These are phyloP conservation scores for Microctonus hyperodae DNA, from an alignment of 2,888 invertebrate species.

Conservation along the genomic window DNA sequence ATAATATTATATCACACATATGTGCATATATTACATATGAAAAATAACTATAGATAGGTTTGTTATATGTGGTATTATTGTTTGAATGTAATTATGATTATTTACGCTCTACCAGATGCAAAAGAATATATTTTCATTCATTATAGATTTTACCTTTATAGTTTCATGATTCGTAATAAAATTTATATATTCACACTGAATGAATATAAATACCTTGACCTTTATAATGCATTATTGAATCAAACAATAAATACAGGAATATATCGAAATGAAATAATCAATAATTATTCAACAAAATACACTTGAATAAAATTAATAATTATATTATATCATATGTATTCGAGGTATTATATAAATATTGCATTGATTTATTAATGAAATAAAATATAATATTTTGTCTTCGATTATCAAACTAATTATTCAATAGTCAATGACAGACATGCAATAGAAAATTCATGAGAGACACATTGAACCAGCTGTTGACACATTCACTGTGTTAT, in stretches of 20 bases:
- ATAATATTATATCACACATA: not conserved
- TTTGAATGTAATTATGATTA: slow-evolving; percentile 17
- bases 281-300: not conserved
- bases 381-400: too few species aligned
- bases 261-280: not conserved
- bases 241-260: not conserved
- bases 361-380: too few species aligned
- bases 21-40: not conserved
- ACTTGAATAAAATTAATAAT: not conserved
- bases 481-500: too few species aligned
- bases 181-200: not conserved
- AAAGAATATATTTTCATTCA: slow-evolving; percentile 9
- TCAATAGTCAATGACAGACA: not conserved
- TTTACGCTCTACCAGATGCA: slow-evolving; percentile 13
- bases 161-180: not conserved
- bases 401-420: not conserved
- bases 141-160: not conserved
- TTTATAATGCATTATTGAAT: not conserved
- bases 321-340: too few species aligned
- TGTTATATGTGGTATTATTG: slow-evolving; percentile 2
- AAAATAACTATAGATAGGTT: too few species aligned
- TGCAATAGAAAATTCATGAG: not conserved
- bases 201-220: not conserved
- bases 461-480: not conserved
- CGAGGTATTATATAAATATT: too few species aligned